Conservation (phyloP, 2,797 vertebrate species). For the Gadopsis bispinosus region DNA sequence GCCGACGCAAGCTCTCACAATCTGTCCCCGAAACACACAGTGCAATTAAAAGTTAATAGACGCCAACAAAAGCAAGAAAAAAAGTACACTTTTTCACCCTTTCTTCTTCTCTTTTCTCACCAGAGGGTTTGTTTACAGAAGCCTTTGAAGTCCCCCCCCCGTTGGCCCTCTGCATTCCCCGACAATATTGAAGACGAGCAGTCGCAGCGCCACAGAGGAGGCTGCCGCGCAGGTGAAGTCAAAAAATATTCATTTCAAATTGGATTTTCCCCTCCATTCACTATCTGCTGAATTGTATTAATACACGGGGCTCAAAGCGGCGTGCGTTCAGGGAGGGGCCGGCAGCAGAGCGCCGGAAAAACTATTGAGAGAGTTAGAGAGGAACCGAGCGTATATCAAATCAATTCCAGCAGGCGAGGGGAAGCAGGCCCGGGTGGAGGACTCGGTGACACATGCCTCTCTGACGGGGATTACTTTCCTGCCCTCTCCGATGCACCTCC, state of each 20-base stretch:
- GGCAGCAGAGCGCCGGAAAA: conserved; percentile 32
- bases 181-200: conserved; percentile 68
- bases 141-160: conserved; percentile 77
- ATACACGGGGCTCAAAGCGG: conserved; percentile 59
- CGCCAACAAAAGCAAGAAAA: conserved; percentile 64
- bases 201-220: conserved; percentile 52
- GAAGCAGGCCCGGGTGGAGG: conserved; percentile 49
- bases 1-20: conserved; percentile 68
- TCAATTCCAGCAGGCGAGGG: conserved; percentile 65
- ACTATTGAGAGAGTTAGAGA: conserved; percentile 54
- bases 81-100: conserved; percentile 61
- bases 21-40: conserved; percentile 72
- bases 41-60: conserved; percentile 85
- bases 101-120: conserved; percentile 69
- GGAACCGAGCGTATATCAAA: conserved; percentile 71
- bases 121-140: conserved; percentile 80
- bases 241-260: conserved; percentile 78
- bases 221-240: conserved; percentile 64
- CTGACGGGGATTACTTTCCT: conserved; percentile 64
- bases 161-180: conserved; percentile 48
- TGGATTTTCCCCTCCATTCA: conserved; percentile 64
- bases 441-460: conserved; percentile 64
- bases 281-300: conserved; percentile 76
- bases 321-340: conserved; percentile 41
- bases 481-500: conserved; percentile 57